Evolutionary conservation across 2,113 vertebrate species (phyloP).

Genomic region (Parotia lawesii): DNA sequence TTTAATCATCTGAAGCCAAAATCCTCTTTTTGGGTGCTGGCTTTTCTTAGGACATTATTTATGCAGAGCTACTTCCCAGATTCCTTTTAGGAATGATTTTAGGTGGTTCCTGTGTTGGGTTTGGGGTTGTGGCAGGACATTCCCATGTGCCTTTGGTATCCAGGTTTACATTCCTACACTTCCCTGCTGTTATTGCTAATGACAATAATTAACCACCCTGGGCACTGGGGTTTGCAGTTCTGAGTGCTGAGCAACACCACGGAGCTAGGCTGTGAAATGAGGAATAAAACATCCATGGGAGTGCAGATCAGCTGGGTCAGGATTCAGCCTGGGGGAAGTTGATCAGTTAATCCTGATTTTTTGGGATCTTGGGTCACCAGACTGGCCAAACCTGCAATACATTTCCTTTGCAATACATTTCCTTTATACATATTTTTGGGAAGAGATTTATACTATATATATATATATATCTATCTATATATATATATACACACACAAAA

Average conservation of each 20-base stretch:
- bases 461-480: no score
- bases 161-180: background rate
- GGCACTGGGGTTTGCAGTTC: background rate
- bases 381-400: background rate
- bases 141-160: background rate
- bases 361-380: background rate
- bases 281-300: background rate
- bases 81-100: background rate
- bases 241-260: rapidly evolving
- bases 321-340: rapidly evolving
- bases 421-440: background rate
- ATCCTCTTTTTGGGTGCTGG: background rate
- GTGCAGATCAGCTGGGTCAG: background rate
- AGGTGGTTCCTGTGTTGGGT: background rate
- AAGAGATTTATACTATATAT: background rate
- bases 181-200: background rate
- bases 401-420: background rate
- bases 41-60: background rate
- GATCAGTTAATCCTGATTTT: background rate
- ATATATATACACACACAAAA: background rate
- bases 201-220: background rate
- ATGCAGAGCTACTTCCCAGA: background rate
- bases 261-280: background rate
- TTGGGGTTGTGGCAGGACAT: background rate
- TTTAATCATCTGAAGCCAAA: background rate